These are phyloP conservation scores for Arbacia lixula DNA, from an alignment of 53 echinoderm and acorn worm species.

Conservation along the genomic window DNA sequence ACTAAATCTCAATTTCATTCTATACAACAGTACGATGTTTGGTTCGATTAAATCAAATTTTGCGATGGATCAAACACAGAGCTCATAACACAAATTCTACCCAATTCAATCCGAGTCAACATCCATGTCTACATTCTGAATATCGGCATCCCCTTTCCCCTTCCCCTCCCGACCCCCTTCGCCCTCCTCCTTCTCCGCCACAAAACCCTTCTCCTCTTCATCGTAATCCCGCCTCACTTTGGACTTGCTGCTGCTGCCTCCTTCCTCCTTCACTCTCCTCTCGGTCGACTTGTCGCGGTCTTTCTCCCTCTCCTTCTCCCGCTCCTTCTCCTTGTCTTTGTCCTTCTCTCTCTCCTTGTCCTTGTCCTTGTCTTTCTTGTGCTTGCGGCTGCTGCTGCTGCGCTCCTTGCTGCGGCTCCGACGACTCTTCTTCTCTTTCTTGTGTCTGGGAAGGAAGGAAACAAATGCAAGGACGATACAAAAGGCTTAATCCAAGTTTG, in stretches of 20 bases:
- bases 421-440: slow-evolving; percentile 87
- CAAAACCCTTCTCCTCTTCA: slow-evolving; percentile 96
- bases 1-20: too few relatives aligned
- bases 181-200: slow-evolving; percentile 75
- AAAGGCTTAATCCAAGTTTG: too few relatives aligned
- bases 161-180: slow-evolving; percentile 49
- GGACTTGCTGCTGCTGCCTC: slow-evolving; percentile 37
- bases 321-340: slow-evolving; percentile 56
- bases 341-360: slow-evolving; percentile 72
- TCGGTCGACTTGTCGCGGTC: too few relatives aligned
- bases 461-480: too few relatives aligned
- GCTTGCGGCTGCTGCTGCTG: slow-evolving; percentile 82
- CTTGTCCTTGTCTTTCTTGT: slow-evolving; percentile 79
- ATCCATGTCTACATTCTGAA: slow-evolving; percentile 86
- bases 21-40: too few relatives aligned
- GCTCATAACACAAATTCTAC: too few relatives aligned
- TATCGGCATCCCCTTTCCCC: slow-evolving; percentile 61
- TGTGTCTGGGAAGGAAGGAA: too few relatives aligned
- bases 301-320: slow-evolving; percentile 39
- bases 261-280: slow-evolving; percentile 41
- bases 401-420: slow-evolving; percentile 80
- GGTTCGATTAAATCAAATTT: too few relatives aligned
- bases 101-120: slow-evolving; percentile 79
- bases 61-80: too few relatives aligned
- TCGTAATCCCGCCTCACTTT: slow-evolving; percentile 96